A percentile compares a stretch with the other conserved stretches of the same genome.
These are phyloP conservation scores for Enteromius afrohamiltoni DNA, from an alignment of 2,797 vertebrate species.

Conservation along the genomic window DNA sequence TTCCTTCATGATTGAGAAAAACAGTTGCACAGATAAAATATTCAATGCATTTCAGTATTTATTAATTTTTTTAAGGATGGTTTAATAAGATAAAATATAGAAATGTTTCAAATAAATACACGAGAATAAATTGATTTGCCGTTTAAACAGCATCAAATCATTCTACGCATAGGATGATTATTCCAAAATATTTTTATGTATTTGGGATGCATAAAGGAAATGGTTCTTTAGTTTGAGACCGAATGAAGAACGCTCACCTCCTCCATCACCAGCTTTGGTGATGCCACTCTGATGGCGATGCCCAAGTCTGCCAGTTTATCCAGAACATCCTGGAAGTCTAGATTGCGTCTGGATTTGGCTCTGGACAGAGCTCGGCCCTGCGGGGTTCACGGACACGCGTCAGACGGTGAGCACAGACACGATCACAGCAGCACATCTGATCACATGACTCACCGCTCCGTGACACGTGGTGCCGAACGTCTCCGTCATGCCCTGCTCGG, in stretches of 20 bases:
- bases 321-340: constrained; percentile 98
- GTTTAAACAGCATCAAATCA: too few relatives aligned
- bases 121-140: too few relatives aligned
- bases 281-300: constrained; percentile 96
- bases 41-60: too few relatives aligned
- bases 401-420: neutral
- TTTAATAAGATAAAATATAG: neutral
- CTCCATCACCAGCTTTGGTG: constrained; percentile 98
- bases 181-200: too few relatives aligned
- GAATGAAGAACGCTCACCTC: constrained; percentile 78
- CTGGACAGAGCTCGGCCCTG: constrained; percentile 95
- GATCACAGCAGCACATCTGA: neutral
- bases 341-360: constrained; percentile 94
- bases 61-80: too few relatives aligned
- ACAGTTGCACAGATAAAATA: too few relatives aligned
- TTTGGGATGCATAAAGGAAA: neutral
- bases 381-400: neutral
- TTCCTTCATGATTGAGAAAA: too few relatives aligned
- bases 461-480: constrained; percentile 98
- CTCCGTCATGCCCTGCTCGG: constrained; percentile 96
- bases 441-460: constrained; percentile 84
- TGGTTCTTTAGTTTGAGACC: neutral
- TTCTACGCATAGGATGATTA: too few relatives aligned
- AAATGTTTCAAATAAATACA: too few relatives aligned
- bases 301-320: constrained; percentile 96